Base-by-base conservation (phyloP, 2,888 invertebrate species). In the Laspeyria flexula region DNA sequence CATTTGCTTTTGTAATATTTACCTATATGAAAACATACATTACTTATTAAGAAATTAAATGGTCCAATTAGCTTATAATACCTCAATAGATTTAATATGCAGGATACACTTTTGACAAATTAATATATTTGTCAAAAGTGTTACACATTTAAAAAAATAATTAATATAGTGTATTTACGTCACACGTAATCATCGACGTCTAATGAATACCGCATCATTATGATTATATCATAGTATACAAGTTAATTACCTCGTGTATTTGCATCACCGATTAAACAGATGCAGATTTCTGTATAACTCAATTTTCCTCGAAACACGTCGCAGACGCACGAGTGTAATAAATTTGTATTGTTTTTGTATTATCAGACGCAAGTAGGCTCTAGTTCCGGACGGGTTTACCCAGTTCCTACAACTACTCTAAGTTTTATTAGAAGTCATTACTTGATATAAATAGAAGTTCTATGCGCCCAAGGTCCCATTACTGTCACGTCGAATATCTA, bases 311-410 rank as follows among this genome's bases (percentile, higher is more conserved):
- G 27, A 39, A 39, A 34, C 33, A 5, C 27, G 27, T 11, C 16
- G n/a, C 18, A 49, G 21, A 33, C 49, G 49, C 30, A 33, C 11
- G 11, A 23, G 12, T 21, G 10, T 16, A 25, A 39, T 23, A 31
- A 33, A 38, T 35, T 41, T 31, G 30, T 31, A 51, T 45, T 40
- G 38, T 50, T 38, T 46, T 38, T 38, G 12, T 34, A 34, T 27
- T 37, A 33, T 52, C 42, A 27, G 37, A 42, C 34, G 45, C 21
- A 44, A 16, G 41, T 15, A 27, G 11, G 18, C 38, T 52, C 49
- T 43, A 67, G 72, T 65, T 65, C 67, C 67, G 60, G 48, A 55
- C 61, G 67, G 62, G 67, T 52, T 71, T 68, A 53, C 68, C 68
- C 65, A 56, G 35, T 61, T 64, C 61, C 63, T 54, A 52, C 53